Base-by-base conservation (phyloP, 2,888 invertebrate genomes). In the Phania funesta region DNA sequence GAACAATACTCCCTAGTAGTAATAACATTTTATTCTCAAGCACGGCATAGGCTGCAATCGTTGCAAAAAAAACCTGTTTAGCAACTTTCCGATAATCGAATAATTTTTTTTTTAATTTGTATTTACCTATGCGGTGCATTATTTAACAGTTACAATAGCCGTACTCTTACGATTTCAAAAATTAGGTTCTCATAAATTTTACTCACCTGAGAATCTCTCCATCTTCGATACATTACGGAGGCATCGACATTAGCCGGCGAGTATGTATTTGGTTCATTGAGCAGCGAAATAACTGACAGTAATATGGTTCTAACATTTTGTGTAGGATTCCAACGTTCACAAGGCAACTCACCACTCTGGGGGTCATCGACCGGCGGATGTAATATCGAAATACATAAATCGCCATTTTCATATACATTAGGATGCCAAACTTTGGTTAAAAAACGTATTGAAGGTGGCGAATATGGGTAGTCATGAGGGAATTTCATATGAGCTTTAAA, bases 401-500 rank as follows among this genome's bases (percentile, higher is more conserved):
- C 99, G 58, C 99, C 99, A 91, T 99, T 99, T 97, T 99, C 99
- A 92, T 99, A 99, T 22, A 99, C 99, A 93, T 99, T 99, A 86
- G 99, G 99, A 93, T 99, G 99, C 99, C 99, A 99, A 87, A 99
- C 98, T 95, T 99, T 99, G 86, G 98, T 98, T 91, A 98, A 93
- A 93, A 99, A 99, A 89, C 98, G 95, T 92, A 99, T 96, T 87
- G 97, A 95, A 85, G 99, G 99, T 85, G 99, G 99, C 86, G 98
- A 98, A 92, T 99, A 99, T 73, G 99, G 99, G 92, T 99, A 99
- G 91, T 99, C 99, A 87, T 95, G 93, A 77, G 99, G 99, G 91
- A 99, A 99, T 92, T 98, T 98, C 96, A 99, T 98, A 92, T 96
- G 95, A 90, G 99, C 99, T 98, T 99, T 99, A 93, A 99, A 99